A percentile compares a stretch with the other conserved stretches of the same genome.
Conservation (phyloP, 2,888 invertebrate genomes). For the Taphrorychus bicolor region DNA sequence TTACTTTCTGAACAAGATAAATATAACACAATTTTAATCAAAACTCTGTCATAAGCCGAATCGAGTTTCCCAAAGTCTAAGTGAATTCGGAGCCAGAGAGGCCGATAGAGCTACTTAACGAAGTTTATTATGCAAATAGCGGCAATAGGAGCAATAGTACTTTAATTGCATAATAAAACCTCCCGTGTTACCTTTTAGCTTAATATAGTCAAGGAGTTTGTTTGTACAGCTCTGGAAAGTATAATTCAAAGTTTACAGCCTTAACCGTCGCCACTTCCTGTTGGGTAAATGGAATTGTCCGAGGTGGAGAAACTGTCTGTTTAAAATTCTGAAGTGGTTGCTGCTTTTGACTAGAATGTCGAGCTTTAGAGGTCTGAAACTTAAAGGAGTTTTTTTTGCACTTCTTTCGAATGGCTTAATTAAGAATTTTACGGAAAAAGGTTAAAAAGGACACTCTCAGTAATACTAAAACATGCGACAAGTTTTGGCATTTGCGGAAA, state of each 20-base stretch:
- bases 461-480: too few species aligned
- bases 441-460: too few species aligned
- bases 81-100: not conserved
- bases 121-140: slow-evolving; percentile 19
- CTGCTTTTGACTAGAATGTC: not conserved
- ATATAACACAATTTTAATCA: not conserved
- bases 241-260: not conserved
- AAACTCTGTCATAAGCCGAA: not conserved
- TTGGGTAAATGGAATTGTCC: not conserved
- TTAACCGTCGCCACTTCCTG: not conserved
- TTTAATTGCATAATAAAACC: slow-evolving; percentile 19
- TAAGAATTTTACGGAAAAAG: too few species aligned
- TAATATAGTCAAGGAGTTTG: not conserved
- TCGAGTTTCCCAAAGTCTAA: not conserved
- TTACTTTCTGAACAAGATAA: too few species aligned
- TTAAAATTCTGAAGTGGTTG: not conserved
- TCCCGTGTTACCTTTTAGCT: slow-evolving; percentile 3
- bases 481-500: too few species aligned
- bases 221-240: not conserved
- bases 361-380: not conserved
- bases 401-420: not conserved
- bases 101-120: slow-evolving; percentile 2
- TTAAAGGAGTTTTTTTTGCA: not conserved
- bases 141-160: slow-evolving; percentile 4
- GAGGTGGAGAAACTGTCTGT: not conserved